A percentile compares a stretch with the other conserved stretches of the same genome.
Evolutionary conservation across 1,140 invertebrate species (phyloP).

Genomic region (Ceratina australensis): DNA sequence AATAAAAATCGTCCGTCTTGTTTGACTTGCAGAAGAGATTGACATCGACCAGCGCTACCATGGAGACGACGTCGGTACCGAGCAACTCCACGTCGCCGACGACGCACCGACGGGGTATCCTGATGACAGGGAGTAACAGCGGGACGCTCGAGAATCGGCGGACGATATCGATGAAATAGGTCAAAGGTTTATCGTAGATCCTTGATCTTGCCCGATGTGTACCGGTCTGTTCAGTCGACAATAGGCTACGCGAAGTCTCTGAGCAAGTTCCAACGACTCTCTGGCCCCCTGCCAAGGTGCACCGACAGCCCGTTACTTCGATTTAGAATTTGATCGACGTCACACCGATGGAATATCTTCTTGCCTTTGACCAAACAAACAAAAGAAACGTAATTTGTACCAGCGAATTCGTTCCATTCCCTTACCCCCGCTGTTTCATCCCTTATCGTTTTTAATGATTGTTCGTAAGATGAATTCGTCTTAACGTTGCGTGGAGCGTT

Average conservation of each 20-base stretch:
- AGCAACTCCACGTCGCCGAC: conserved; percentile 20
- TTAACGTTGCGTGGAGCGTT: not conserved
- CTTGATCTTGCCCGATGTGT: conserved; percentile 28
- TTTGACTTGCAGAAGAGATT: conserved; percentile 24
- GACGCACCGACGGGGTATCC: not conserved
- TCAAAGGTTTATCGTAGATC: conserved; percentile 11
- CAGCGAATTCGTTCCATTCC: not conserved
- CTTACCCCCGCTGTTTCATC: no score
- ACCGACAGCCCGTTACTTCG: not conserved
- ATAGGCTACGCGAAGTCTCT: conserved; percentile 28
- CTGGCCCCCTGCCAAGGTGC: conserved; percentile 22
- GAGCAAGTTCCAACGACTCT: conserved; percentile 40
- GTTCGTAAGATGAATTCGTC: not conserved
- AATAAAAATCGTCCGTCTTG: not conserved
- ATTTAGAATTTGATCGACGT: conserved; percentile 10
- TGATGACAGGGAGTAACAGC: not conserved
- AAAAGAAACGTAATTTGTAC: not conserved
- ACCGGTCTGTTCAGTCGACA: conserved; percentile 34
- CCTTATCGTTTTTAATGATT: not conserved
- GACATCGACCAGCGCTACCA: not conserved
- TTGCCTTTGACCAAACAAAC: no score
- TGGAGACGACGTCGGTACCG: conserved; percentile 12
- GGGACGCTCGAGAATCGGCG: conserved; percentile 11
- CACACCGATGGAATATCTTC: not conserved
- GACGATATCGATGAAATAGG: conserved; percentile 49